Conservation (phyloP, 35 echinoderm and acorn worm genomes). For the Anneissia japonica region DNA sequence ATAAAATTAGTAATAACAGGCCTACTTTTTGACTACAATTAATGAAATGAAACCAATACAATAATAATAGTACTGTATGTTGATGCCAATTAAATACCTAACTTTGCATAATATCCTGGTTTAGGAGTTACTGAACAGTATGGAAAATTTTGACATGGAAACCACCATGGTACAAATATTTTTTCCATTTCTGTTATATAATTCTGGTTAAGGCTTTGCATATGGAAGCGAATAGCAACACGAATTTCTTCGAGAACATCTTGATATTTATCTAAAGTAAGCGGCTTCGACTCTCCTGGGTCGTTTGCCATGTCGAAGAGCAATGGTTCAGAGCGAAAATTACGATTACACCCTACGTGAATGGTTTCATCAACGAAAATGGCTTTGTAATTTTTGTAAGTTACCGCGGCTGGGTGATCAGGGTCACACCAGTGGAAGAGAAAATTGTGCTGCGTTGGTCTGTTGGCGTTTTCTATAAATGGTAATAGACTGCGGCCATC, state of each 20-base stretch:
- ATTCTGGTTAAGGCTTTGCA: neutral
- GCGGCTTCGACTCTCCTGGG: neutral
- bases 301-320: neutral
- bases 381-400: neutral
- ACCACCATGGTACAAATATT: neutral
- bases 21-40: too few species aligned
- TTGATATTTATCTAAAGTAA: neutral
- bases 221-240: neutral
- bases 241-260: neutral
- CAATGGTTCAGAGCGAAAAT: neutral
- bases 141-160: neutral
- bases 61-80: too few species aligned
- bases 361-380: neutral
- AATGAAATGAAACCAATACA: too few species aligned
- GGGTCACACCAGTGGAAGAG: neutral
- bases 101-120: neutral
- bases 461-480: neutral
- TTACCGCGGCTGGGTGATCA: neutral
- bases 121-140: neutral
- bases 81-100: neutral
- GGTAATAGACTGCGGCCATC: neutral
- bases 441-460: neutral
- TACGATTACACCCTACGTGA: neutral
- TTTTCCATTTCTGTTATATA: constrained; percentile 5
- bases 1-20: too few species aligned